phyloP scores from a whole-genome alignment of 35 echinoderm and acorn worm genomes.

The Apostichopus parvimensis region DNA sequence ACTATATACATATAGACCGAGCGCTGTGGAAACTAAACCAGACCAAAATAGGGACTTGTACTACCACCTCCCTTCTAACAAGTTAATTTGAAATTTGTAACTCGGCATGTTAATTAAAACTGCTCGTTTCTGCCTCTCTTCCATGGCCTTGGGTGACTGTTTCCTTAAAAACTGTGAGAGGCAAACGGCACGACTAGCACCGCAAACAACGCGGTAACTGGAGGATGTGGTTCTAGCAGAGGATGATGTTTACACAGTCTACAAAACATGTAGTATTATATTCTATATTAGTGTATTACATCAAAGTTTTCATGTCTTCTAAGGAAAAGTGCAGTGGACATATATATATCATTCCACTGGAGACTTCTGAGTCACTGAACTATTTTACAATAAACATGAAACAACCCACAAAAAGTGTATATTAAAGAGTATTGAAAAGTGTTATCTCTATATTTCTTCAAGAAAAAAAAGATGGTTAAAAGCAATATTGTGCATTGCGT shows the following conservation, averaged over 20 bases:
- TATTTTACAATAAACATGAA: neutral
- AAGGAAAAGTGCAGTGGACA: neutral
- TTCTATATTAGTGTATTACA: neutral
- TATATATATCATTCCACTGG: neutral
- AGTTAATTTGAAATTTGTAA: conserved; percentile 39
- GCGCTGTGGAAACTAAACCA: neutral
- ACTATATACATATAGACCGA: neutral
- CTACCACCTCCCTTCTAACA: neutral
- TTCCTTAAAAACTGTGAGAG: neutral
- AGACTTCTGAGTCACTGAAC: neutral
- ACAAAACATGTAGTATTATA: neutral
- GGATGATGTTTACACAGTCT: conserved; percentile 39
- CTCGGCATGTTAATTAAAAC: conserved; percentile 47
- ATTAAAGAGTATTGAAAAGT: too few relatives aligned
- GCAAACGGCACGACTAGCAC: neutral
- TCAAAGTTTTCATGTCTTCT: neutral
- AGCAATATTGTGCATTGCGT: too few relatives aligned
- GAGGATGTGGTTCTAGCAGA: conserved; percentile 17
- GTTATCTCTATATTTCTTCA: too few relatives aligned
- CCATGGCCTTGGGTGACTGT: conserved; percentile 31
- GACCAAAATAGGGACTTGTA: neutral
- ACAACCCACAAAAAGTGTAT: too few relatives aligned
- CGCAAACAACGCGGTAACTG: conserved; percentile 10
- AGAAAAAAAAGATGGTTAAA: too few relatives aligned
- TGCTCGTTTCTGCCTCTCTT: conserved; percentile 23